Base-by-base conservation (phyloP, 2,888 invertebrate species). In the Fragum sueziense region DNA sequence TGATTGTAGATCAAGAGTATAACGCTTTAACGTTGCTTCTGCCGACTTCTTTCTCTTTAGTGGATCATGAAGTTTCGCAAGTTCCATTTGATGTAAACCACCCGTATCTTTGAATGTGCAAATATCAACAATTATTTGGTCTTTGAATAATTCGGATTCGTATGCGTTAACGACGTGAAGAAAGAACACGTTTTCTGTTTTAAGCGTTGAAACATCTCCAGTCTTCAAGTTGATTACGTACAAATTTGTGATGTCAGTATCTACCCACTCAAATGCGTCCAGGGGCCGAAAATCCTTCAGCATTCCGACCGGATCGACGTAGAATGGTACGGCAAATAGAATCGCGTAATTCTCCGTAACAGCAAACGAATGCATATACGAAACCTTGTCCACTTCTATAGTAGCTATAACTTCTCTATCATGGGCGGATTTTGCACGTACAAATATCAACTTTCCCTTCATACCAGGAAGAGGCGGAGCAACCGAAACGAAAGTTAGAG, bases 321-420 rank as follows among this genome's bases (percentile, higher is more conserved):
- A 88, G 61, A 90, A 84, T 1, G 91, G 91, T 65, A 83, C 85
- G 17, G 87, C 88, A 31, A 91, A 82, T 7, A 91, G 61, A n/a
- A 91, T 76, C 4, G 88, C 90, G 75, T 89, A 89, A 31, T 88
- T 79, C 61, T 84, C 69, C 0, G 91, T 89, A 1, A 88, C 85
- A 1, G 88, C 90, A 75, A 91, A 89, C 0, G 90, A 90, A 76
- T 91, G 91, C 90, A 91, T 90, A 73, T 91, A 91, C 0, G 90
- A 88, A 14, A 87, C 76, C 27, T 79, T 79, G 27, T 86, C 86
- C n/a, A 89, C 85, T 1, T 79, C 62, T 77, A 88, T 88, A n/a
- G 78, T 73, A 0, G 89, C 87, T 20, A 91, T 76, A n/a, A 86
- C 70, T 71, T 90, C 88, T 11, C 89, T 77, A 0, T 86, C 84